These are phyloP conservation scores for Setophaga petechia DNA, from an alignment of 2,113 vertebrate species.

Conservation along the genomic window DNA sequence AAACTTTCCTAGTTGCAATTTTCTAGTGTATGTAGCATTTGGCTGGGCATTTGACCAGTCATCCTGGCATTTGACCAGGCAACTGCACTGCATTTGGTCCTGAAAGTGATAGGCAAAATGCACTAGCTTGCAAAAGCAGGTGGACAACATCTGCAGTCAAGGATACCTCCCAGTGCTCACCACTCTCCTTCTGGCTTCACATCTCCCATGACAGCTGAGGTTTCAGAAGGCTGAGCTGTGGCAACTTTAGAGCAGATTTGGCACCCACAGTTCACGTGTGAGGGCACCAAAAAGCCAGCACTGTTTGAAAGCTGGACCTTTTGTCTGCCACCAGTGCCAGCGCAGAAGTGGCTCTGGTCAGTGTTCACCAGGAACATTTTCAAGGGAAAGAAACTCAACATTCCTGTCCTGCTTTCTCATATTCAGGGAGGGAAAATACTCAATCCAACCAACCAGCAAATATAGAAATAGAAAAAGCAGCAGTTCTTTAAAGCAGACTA, in stretches of 20 bases:
- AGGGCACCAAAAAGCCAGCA: neutral
- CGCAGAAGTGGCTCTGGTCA: rapidly evolving
- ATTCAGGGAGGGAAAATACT: neutral
- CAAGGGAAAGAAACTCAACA: neutral
- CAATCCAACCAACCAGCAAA: neutral
- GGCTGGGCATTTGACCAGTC: neutral
- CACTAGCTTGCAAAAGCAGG: neutral
- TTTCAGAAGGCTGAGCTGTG: neutral
- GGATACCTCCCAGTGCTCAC: neutral
- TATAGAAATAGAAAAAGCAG: neutral
- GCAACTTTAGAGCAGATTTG: neutral
- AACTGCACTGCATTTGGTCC: neutral
- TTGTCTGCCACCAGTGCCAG: neutral
- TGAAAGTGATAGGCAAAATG: neutral
- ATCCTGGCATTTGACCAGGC: neutral
- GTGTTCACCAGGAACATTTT: neutral
- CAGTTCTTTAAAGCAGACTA: neutral
- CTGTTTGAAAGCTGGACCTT: neutral
- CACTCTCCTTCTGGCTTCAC: neutral
- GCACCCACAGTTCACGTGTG: rapidly evolving
- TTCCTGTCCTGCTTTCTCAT: neutral
- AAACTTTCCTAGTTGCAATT: neutral
- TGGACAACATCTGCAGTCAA: rapidly evolving
- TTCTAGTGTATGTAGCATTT: neutral
- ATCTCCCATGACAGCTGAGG: rapidly evolving